Evolutionary conservation across 2,888 invertebrate species (phyloP).

Genomic region (Sisyra terminalis): DNA sequence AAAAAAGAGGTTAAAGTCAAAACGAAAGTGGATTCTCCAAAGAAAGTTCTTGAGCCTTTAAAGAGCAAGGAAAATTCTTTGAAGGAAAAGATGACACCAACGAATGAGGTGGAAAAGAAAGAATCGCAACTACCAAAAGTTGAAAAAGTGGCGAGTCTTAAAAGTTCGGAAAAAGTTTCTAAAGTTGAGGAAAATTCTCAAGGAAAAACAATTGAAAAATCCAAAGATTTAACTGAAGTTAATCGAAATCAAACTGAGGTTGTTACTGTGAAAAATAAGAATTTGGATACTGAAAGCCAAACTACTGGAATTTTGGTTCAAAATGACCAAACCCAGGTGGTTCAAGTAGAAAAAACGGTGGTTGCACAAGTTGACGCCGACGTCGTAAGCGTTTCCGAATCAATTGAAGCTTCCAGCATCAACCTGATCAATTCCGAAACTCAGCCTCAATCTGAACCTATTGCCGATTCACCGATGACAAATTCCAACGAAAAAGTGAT

Average conservation of each 20-base stretch:
- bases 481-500: too few species aligned
- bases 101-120: constrained; percentile 13
- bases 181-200: constrained; percentile 23
- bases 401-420: too few species aligned
- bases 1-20: constrained; percentile 1
- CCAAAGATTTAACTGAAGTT: background rate
- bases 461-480: too few species aligned
- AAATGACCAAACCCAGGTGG: too few species aligned
- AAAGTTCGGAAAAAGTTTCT: constrained; percentile 5
- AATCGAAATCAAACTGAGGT: constrained; percentile 4
- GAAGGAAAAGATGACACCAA: background rate
- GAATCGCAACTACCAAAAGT: constrained; percentile 2
- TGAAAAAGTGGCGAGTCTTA: constrained; percentile 7
- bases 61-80: background rate
- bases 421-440: too few species aligned
- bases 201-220: constrained; percentile 9
- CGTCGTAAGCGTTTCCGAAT: too few species aligned
- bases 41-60: background rate
- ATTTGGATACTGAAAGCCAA: background rate
- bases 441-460: too few species aligned
- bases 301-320: background rate
- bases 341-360: too few species aligned
- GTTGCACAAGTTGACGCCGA: too few species aligned
- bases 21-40: background rate
- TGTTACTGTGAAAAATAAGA: constrained; percentile 2